These are phyloP conservation scores for Adrianichthys oophorus DNA, from an alignment of 2,797 vertebrate genomes.

Conservation along the genomic window DNA sequence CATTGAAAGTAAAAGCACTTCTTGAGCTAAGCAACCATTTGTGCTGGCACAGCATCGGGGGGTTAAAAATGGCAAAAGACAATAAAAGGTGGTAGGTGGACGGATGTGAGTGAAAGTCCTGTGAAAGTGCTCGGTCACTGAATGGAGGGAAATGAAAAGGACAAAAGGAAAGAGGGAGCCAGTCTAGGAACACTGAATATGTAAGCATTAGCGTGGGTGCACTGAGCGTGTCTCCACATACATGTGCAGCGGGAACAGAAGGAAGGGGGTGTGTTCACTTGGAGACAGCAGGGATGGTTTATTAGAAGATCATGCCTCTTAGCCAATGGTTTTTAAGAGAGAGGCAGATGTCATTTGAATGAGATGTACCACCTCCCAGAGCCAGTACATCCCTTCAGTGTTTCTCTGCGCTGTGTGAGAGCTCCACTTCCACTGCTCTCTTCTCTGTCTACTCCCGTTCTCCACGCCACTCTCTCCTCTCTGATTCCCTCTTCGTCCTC, in stretches of 20 bases:
- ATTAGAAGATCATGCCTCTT: slow-evolving; percentile 78
- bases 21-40: too few species aligned
- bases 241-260: slow-evolving; percentile 26
- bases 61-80: too few species aligned
- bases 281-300: slow-evolving; percentile 74
- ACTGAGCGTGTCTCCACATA: slow-evolving; percentile 19
- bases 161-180: background rate
- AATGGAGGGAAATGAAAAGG: background rate
- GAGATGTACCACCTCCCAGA: slow-evolving; percentile 77
- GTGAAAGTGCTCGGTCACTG: too few species aligned
- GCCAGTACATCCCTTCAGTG: slow-evolving; percentile 70
- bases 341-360: slow-evolving; percentile 82
- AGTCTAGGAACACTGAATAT: too few species aligned
- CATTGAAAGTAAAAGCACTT: too few species aligned
- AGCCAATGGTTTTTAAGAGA: slow-evolving; percentile 82
- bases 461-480: slow-evolving; percentile 29
- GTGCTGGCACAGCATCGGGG: too few species aligned
- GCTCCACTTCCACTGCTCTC: slow-evolving; percentile 58
- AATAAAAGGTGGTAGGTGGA: too few species aligned
- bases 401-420: slow-evolving; percentile 67
- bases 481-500: slow-evolving; percentile 6
- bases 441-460: slow-evolving; percentile 35
- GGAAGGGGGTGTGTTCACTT: slow-evolving; percentile 69
- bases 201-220: slow-evolving; percentile 2
- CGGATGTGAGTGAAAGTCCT: too few species aligned